Evolutionary conservation across 1,140 invertebrate genomes (phyloP), one percentile per base, ranked within the genome.

Genomic region (Ostrea edulis): DNA sequence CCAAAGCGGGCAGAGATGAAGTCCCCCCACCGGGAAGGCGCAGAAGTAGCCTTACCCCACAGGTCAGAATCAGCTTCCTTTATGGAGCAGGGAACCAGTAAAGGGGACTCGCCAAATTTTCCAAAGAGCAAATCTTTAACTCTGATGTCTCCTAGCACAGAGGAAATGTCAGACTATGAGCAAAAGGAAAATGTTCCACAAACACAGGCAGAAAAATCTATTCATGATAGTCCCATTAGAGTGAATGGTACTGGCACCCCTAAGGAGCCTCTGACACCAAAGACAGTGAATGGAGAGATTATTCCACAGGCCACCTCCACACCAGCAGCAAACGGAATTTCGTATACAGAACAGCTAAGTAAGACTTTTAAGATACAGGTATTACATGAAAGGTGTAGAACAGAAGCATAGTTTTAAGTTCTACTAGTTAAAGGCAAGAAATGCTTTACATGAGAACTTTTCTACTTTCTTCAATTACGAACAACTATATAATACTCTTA

Each of bases 251-350:
- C 58, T 11, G 86, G 85, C 14, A 58, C 20, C 14, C 53, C 90
- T 12, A 62, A 89, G 25, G 92, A 91, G 20, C 89, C 91, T 11
- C 68, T 91, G 29, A 93, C 92, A 14, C 92, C 92, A 29, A 77
- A 90, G 52, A 87, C 82, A 35, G 88, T 91, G n/a, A 89, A 85
- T 84, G 88, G 90, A 82, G 87, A 58, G n/a, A 85, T 85, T 8
- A 52, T 89, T 20, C 92, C 92, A 44, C 92, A 91, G 82, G 92
- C 92, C 0, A 91, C 92, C 22, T 93, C 92, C 51, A 93, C 92
- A 8, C 92, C 92, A 44, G 90, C 92, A n/a, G 86, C 88, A 11
- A 92, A 92, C 51, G 91, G 91, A 22, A 81, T 92, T 14, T 84
- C 91, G 17, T 90, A 86, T 84, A 89, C 90, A 2, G 89, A 89